Percentiles rank a stretch among this genome's conserved stretches.
phyloP scores from a whole-genome alignment of 2,888 invertebrate genomes.

The Clistopyga incitator region DNA sequence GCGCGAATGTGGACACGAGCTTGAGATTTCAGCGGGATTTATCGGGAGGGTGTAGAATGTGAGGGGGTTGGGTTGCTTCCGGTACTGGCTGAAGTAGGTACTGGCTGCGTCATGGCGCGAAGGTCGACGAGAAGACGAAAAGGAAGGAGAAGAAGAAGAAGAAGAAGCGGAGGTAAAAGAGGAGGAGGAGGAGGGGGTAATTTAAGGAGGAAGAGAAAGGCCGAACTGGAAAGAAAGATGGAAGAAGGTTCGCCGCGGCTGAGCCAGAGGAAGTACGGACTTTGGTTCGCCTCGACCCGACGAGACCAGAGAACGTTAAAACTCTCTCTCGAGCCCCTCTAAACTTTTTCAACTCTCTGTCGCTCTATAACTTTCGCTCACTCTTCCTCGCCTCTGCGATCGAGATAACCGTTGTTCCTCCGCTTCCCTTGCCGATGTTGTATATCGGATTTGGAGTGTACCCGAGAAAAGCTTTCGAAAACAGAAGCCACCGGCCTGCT shows the following conservation, averaged over 20 bases:
- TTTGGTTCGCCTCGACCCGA: conserved; percentile 30
- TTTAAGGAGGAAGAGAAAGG: conserved; percentile 20
- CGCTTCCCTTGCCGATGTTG: conserved; percentile 42
- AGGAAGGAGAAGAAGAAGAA: too few relatives aligned
- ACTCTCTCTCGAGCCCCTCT: conserved; percentile 51
- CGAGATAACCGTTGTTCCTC: conserved; percentile 65
- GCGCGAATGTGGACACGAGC: conserved; percentile 63
- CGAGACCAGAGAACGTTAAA: conserved; percentile 54
- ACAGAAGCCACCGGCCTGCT: conserved; percentile 31
- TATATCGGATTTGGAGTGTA: conserved; percentile 62
- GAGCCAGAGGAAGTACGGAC: conserved; percentile 43
- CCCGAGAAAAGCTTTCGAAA: conserved; percentile 53
- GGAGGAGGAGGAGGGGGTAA: conserved; percentile 25
- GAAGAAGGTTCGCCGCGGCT: conserved; percentile 20
- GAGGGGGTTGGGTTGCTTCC: not conserved
- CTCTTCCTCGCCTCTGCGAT: conserved; percentile 52
- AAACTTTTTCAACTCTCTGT: conserved; percentile 59
- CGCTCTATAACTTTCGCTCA: conserved; percentile 24
- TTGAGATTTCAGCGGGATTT: conserved; percentile 71
- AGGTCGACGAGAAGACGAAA: conserved; percentile 48
- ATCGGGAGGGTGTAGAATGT: conserved; percentile 51
- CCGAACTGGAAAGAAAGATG: conserved; percentile 30
- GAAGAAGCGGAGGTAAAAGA: conserved; percentile 26
- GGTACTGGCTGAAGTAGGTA: conserved; percentile 59
- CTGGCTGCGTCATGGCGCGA: conserved; percentile 51